Conservation (phyloP, 2,797 vertebrate genomes). For the Aldrovandia affinis region DNA sequence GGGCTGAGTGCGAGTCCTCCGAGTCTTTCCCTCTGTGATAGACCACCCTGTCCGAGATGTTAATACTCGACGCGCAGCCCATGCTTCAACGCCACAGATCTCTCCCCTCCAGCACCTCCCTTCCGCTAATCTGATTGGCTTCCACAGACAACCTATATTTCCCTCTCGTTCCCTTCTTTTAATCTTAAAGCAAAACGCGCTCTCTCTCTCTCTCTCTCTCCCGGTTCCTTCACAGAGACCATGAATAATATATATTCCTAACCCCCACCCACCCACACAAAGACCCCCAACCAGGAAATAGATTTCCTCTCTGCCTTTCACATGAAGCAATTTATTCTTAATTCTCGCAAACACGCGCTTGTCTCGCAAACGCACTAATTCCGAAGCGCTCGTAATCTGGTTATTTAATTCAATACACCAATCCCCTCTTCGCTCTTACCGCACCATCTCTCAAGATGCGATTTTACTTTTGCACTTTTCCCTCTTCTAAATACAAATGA, state of each 20-base stretch:
- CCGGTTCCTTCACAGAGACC: constrained; percentile 63
- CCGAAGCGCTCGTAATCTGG: constrained; percentile 56
- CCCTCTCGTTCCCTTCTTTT: constrained; percentile 45
- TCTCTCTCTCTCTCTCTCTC: too few species aligned
- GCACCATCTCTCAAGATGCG: constrained; percentile 67
- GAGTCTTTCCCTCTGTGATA: constrained; percentile 90
- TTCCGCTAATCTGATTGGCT: constrained; percentile 53
- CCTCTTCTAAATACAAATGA: constrained; percentile 55
- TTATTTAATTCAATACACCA: constrained; percentile 53
- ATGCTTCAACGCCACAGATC: constrained; percentile 82
- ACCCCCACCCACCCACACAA: too few species aligned
- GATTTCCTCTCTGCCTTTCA: constrained; percentile 71
- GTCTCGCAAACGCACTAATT: constrained; percentile 57
- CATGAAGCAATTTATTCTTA: constrained; percentile 69
- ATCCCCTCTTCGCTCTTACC: constrained; percentile 64
- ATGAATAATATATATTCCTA: constrained; percentile 67
- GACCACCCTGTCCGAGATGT: constrained; percentile 89
- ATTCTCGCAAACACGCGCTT: constrained; percentile 53
- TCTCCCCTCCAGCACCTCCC: constrained; percentile 63
- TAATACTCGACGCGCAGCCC: constrained; percentile 98
- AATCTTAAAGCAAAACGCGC: constrained; percentile 58
- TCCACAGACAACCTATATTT: constrained; percentile 16
- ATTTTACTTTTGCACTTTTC: constrained; percentile 57
- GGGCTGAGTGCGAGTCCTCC: constrained; percentile 88
- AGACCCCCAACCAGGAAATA: constrained; percentile 68